These are phyloP conservation scores for Lydus trimaculatus DNA, from an alignment of 2,888 invertebrate genomes.

Conservation along the genomic window DNA sequence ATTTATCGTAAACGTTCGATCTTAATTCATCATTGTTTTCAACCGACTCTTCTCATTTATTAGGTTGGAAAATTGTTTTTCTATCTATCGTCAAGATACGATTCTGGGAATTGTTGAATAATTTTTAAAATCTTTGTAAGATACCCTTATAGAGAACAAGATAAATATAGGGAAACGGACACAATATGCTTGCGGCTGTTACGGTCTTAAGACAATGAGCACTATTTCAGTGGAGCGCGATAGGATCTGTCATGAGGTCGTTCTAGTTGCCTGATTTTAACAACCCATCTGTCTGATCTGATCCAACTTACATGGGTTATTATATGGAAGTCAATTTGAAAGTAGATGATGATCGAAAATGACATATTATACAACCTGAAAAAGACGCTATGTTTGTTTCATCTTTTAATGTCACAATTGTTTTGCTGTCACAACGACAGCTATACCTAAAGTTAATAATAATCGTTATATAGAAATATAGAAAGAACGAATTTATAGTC, in stretches of 20 bases:
- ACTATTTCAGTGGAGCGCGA: conserved; percentile 25
- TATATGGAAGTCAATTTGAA: conserved; percentile 29
- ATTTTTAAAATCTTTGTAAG: neutral
- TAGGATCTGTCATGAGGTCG: conserved; percentile 38
- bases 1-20: conserved; percentile 40
- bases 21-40: conserved; percentile 40
- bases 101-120: too few relatives aligned
- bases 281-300: conserved; percentile 36
- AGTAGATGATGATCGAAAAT: conserved; percentile 31
- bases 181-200: conserved; percentile 36
- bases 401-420: too few relatives aligned
- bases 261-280: conserved; percentile 32
- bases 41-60: neutral
- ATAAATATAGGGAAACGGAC: neutral
- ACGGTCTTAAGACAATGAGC: conserved; percentile 34
- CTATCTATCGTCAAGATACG: neutral
- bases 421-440: too few relatives aligned
- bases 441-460: too few relatives aligned
- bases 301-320: conserved; percentile 21
- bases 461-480: neutral
- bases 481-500: conserved; percentile 25
- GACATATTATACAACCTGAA: conserved; percentile 26
- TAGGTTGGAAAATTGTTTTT: neutral
- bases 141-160: neutral
- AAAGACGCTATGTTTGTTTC: too few relatives aligned